Base-by-base conservation (phyloP, 2,797 vertebrate species). In the Poecilia velifera region DNA sequence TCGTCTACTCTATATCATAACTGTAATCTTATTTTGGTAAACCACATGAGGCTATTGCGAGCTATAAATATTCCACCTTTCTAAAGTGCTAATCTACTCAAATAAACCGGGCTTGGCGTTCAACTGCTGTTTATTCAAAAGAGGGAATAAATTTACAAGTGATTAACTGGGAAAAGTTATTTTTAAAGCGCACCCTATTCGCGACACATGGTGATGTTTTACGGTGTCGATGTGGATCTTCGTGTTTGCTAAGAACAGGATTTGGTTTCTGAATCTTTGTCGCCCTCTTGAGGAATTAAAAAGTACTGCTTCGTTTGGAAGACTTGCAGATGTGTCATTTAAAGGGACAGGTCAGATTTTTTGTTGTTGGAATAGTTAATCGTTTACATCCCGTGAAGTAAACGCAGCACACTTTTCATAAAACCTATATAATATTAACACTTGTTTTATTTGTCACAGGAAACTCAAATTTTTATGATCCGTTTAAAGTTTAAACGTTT, bases 201-300 rank as follows among this genome's bases (percentile, higher is more conserved):
- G 80, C 95, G 95, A 95, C 95, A 94, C 59, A 89, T 14, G 18
- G 13, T 0, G 25, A 13, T 87, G 2, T 87, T 93, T 96, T 94
- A 93, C 94, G 95, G 88, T 95, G 95, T 92, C 92, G 93, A 95
- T 96, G 96, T 96, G 96, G 95, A 95, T 87, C 86, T 81, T 68
- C 74, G 87, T 85, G 78, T 90, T 92, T 84, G 88, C 88, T 82
- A 89, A 49, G 86, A 88, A 88, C 25, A n/a, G 74, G 85, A 84
- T 68, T 68, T 76, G 55, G 43, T 77, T 74, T 81, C n/a, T 84
- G 62, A 43, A 82, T 16, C 46, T 72, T 34, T 79, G 36, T 1
- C 39, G 78, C 88, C 91, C 75, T 20, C 90, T 78, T 31, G 72
- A 66, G 94, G 78, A 72, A 4, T 3, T 31, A 2, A 0, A 2